Conservation (phyloP, 2,797 vertebrate genomes). For the Hydrolagus colliei region DNA sequence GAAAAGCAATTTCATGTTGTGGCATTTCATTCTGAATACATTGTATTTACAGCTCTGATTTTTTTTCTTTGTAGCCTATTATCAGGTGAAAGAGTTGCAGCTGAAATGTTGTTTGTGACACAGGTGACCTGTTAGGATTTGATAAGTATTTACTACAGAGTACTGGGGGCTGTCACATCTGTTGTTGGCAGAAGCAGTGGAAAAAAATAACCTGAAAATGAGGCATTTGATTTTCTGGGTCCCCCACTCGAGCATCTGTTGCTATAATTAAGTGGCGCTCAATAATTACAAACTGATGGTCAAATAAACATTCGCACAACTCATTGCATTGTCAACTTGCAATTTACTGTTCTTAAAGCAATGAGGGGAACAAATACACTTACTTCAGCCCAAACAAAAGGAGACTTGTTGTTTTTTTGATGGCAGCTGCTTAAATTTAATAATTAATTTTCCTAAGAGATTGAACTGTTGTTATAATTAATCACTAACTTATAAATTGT, state of each 20-base stretch:
- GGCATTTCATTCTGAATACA: conserved; percentile 98
- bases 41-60: conserved; percentile 99
- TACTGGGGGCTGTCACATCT: conserved; percentile 95
- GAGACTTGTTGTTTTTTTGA: conserved; percentile 34
- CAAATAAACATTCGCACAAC: conserved; percentile 93
- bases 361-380: conserved; percentile 60
- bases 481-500: conserved; percentile 23
- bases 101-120: conserved; percentile 99
- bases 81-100: conserved; percentile 98
- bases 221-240: conserved; percentile 85
- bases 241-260: conserved; percentile 96
- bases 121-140: conserved; percentile 97
- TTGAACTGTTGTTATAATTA: conserved; percentile 29
- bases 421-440: conserved; percentile 52
- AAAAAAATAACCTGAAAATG: conserved; percentile 99
- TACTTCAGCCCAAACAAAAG: conserved; percentile 64
- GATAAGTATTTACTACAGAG: conserved; percentile 87
- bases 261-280: conserved; percentile 99
- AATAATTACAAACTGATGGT: conserved; percentile 95
- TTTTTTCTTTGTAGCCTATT: conserved; percentile 98
- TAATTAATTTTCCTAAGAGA: conserved; percentile 51
- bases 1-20: conserved; percentile 97
- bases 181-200: conserved; percentile 91
- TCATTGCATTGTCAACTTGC: conserved; percentile 70
- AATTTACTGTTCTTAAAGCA: conserved; percentile 72